phyloP scores from a whole-genome alignment of 1,140 invertebrate genomes.

The Diachasma alloeum region DNA sequence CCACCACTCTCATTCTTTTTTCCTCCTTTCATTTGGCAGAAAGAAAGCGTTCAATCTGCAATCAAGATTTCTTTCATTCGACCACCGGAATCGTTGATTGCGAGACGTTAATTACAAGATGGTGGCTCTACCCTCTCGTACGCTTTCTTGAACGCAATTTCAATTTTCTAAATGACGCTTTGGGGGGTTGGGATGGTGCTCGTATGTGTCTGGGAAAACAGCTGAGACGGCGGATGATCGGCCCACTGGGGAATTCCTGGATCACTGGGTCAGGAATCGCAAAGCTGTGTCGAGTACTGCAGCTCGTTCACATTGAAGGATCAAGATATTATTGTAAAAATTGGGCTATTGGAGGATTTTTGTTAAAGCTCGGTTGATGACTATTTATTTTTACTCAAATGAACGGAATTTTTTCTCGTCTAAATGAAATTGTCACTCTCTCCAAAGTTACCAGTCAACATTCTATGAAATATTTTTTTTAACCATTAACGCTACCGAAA shows the following conservation, averaged over 20 bases:
- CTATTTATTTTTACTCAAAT: too few relatives aligned
- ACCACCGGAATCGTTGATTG: conserved; percentile 24
- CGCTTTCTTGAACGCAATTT: conserved; percentile 24
- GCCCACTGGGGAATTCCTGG: background rate
- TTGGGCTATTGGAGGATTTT: background rate
- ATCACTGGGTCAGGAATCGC: background rate
- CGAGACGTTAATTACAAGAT: conserved; percentile 32
- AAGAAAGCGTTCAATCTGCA: conserved; percentile 30
- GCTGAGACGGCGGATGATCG: background rate
- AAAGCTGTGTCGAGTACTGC: background rate
- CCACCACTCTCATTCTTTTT: conserved; percentile 25
- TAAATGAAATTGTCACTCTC: too few relatives aligned
- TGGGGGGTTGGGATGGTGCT: background rate
- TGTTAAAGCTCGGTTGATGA: too few relatives aligned
- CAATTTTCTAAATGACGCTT: conserved; percentile 26
- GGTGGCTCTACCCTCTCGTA: background rate
- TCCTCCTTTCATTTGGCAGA: conserved; percentile 20
- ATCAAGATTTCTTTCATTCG: conserved; percentile 32
- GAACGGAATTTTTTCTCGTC: too few relatives aligned
- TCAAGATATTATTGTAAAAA: background rate
- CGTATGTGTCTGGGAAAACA: background rate
- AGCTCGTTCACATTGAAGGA: too few relatives aligned
- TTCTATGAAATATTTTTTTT: too few relatives aligned
- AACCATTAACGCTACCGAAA: too few relatives aligned
- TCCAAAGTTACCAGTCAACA: too few relatives aligned